Evolutionary conservation across 2,113 vertebrate genomes (phyloP), one percentile per base, ranked within the genome.

Genomic region (Coracopsis vasa): DNA sequence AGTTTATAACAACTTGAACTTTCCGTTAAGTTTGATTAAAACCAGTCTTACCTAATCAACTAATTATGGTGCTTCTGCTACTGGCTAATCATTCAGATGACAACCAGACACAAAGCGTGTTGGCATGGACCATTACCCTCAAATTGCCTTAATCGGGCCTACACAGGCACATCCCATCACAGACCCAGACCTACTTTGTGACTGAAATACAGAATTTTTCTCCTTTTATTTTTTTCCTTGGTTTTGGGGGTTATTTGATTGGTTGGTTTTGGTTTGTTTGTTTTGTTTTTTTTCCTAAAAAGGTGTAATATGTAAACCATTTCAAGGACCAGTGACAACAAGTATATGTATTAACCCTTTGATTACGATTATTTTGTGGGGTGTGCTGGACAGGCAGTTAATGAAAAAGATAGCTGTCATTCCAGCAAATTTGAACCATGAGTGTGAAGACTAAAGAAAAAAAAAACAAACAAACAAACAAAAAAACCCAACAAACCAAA

Each of bases 1-100:
- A 80, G 37, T 35, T 88, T 50, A 21, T 56, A 83, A 64, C 42
- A 90, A 88, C 56, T 7, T 51, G 67, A 91, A 95, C 53, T 86
- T 92, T 69, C 66, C 80, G 51, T 65, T 69, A 90, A 86, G 41
- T 75, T 41, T 77, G 75, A 90, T 86, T 81, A 90, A 92, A 93
- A 90, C 47, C 62, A 72, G n/a, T 70, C 58, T 88, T 70, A 92
- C 37, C 48, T 80, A 94, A 80, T 50, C 58, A 88, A 62, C 35
- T 90, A 66, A 80, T 80, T 54, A 80, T 1, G 16, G n/a, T 62
- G 48, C 79, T 90, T 80, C 71, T 90, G 42, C 61, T 88, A 64
- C 48, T 16, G 7, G 47, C 66, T 88, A 75, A 88, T 90, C 62
- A 70, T 44, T 86, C 62, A 66, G 54, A 72, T 48, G 74, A 81